Evolutionary conservation across 2,888 invertebrate genomes (phyloP).

Genomic region (Pheosia gnoma): DNA sequence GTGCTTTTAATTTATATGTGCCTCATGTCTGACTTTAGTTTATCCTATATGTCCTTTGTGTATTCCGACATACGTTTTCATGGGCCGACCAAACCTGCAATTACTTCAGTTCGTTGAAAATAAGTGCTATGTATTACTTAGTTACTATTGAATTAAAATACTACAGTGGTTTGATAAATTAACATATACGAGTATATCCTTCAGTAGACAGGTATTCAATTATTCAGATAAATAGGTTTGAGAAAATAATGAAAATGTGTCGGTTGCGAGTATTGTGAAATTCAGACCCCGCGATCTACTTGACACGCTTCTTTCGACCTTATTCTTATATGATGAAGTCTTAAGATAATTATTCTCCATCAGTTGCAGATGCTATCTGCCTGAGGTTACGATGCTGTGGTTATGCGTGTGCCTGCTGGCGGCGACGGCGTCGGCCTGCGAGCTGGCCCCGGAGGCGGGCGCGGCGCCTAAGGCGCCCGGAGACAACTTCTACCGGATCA

Average conservation of each 20-base stretch:
- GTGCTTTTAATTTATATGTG: not conserved
- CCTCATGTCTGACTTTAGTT: not conserved
- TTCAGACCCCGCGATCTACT: too few relatives aligned
- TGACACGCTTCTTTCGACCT: not conserved
- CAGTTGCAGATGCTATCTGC: not conserved
- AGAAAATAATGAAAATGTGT: too few relatives aligned
- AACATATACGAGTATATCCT: too few relatives aligned
- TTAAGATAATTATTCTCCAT: not conserved
- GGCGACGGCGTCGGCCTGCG: slow-evolving; percentile 57
- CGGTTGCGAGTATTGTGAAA: too few relatives aligned
- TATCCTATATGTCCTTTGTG: not conserved
- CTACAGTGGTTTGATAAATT: too few relatives aligned
- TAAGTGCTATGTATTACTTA: not conserved
- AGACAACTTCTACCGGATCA: slow-evolving; percentile 93
- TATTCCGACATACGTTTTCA: not conserved
- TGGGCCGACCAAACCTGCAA: not conserved
- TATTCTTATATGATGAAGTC: not conserved
- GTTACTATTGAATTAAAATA: not conserved
- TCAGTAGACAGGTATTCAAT: too few relatives aligned
- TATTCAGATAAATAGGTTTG: too few relatives aligned
- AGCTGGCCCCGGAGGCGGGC: slow-evolving; percentile 62
- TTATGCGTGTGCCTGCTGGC: slow-evolving; percentile 32
- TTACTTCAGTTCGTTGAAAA: not conserved
- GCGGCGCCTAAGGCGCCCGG: slow-evolving; percentile 86
- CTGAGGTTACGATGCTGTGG: slow-evolving; percentile 21